Conservation (phyloP, 1,140 invertebrate genomes). For the Mycetomoellerius zeteki region DNA sequence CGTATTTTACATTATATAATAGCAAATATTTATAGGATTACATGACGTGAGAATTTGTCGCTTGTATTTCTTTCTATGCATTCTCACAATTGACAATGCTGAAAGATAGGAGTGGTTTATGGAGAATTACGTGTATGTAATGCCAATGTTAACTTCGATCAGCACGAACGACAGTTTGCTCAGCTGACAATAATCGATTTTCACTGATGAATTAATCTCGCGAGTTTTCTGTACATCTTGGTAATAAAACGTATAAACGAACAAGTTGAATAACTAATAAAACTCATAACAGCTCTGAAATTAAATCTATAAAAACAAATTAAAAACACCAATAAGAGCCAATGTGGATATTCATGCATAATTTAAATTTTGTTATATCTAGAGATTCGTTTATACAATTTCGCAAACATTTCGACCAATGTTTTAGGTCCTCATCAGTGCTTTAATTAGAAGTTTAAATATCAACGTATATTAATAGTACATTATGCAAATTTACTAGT, state of each 20-base stretch:
- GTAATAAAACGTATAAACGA: background rate
- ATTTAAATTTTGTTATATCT: no score
- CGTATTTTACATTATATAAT: background rate
- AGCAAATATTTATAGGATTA: background rate
- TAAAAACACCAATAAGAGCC: no score
- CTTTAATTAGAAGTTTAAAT: no score
- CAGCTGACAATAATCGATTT: background rate
- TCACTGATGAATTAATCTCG: conserved; percentile 27
- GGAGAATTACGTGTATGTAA: conserved; percentile 21
- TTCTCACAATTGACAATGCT: conserved; percentile 13
- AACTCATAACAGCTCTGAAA: no score
- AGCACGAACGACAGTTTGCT: conserved; percentile 31
- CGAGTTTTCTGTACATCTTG: background rate
- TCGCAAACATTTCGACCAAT: no score
- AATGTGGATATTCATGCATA: no score
- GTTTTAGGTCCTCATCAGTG: no score
- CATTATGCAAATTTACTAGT: background rate
- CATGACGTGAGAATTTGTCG: background rate
- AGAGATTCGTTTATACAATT: no score
- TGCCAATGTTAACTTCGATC: conserved; percentile 24
- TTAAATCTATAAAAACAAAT: no score
- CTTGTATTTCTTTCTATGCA: background rate
- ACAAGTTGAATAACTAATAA: no score
- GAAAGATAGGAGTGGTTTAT: conserved; percentile 51
- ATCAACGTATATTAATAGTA: background rate